phyloP scores from a whole-genome alignment of 2,113 vertebrate genomes.

The Jaculus jaculus region DNA sequence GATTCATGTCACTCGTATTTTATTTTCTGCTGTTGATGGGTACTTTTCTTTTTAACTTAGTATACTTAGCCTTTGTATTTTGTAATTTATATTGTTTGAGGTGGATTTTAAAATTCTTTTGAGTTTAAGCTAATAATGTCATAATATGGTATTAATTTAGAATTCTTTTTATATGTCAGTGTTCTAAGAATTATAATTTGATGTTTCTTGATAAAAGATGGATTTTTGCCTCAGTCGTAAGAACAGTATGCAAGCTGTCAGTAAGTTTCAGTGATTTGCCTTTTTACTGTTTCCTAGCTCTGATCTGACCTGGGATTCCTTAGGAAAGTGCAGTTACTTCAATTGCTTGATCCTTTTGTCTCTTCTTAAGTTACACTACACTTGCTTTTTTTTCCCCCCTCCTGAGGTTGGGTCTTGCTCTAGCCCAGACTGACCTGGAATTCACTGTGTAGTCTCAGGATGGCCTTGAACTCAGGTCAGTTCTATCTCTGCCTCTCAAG shows the following conservation, averaged over 20 bases:
- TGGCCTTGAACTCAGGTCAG: too few species aligned
- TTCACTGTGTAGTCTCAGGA: too few species aligned
- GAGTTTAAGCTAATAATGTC: background rate
- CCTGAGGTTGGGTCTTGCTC: too few species aligned
- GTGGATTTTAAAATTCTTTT: background rate
- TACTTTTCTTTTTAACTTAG: background rate
- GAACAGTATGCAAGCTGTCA: background rate
- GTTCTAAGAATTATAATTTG: conserved; percentile 18
- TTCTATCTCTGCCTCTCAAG: too few species aligned
- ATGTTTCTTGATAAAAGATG: background rate
- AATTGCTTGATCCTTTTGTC: background rate
- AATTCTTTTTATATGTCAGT: conserved; percentile 31
- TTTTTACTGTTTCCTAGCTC: background rate
- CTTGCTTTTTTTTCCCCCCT: too few species aligned
- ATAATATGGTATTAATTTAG: conserved; percentile 6
- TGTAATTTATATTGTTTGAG: background rate
- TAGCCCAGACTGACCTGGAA: too few species aligned
- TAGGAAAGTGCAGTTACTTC: background rate
- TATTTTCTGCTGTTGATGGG: background rate
- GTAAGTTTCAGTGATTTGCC: background rate
- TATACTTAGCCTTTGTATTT: background rate
- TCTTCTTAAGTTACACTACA: background rate
- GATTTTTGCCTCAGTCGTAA: background rate
- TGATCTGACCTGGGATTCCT: background rate
- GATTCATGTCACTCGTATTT: background rate